Conservation (phyloP, 2,888 invertebrate species). For the Trichopria drosophilae region DNA sequence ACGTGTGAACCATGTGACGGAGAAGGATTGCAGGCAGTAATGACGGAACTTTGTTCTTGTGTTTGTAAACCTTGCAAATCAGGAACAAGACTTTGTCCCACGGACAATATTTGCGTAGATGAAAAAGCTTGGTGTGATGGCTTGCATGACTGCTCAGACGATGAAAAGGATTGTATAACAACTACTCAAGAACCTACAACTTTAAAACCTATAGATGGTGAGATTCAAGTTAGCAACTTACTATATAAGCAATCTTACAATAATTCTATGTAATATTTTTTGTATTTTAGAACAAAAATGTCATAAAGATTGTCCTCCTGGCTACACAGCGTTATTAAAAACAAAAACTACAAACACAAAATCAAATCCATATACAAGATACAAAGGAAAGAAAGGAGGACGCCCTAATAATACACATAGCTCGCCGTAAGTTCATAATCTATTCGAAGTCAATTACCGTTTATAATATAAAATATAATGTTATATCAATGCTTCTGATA, state of each 20-base stretch:
- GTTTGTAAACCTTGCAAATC: constrained; percentile 72
- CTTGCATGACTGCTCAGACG: constrained; percentile 79
- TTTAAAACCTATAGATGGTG: background rate
- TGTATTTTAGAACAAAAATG: constrained; percentile 19
- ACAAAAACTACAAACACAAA: constrained; percentile 17
- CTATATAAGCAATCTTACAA: no score
- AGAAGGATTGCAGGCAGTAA: constrained; percentile 64
- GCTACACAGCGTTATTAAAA: constrained; percentile 59
- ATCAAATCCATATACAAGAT: constrained; percentile 1
- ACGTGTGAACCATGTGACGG: constrained; percentile 68
- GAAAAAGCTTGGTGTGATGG: constrained; percentile 79
- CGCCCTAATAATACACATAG: no score
- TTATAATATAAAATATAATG: no score
- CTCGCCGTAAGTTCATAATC: no score
- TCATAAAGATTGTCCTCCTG: constrained; percentile 60
- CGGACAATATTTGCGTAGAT: constrained; percentile 73
- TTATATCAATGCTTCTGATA: no score
- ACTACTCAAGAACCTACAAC: no score
- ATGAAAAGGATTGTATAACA: constrained; percentile 70
- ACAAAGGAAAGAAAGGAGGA: no score
- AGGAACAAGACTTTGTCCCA: constrained; percentile 71
- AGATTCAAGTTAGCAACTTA: no score
- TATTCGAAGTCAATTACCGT: no score
- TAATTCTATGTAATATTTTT: no score
- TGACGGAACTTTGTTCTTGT: constrained; percentile 70